Evolutionary conservation across 2,888 invertebrate species (phyloP).

Genomic region (Hylaea fasciaria): DNA sequence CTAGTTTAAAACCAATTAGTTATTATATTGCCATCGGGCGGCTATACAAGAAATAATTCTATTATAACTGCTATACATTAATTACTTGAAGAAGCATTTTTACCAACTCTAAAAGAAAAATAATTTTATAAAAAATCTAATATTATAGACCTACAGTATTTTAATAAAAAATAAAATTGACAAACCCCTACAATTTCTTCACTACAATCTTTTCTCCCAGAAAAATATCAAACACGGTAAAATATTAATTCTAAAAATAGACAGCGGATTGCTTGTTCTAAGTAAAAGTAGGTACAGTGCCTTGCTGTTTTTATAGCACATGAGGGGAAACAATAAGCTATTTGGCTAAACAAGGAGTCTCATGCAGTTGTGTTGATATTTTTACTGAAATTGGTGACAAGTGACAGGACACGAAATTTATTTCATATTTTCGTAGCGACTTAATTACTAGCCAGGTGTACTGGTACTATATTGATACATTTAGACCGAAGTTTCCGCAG

Average conservation of each 20-base stretch:
- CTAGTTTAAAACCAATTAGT: too few species aligned
- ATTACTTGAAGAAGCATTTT: not conserved
- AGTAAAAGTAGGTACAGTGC: slow-evolving; percentile 1
- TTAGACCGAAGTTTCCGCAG: slow-evolving; percentile 82
- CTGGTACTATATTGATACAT: slow-evolving; percentile 28
- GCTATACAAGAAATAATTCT: too few species aligned
- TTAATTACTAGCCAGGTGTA: too few species aligned
- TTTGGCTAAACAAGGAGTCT: too few species aligned
- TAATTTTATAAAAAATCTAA: slow-evolving; percentile 8
- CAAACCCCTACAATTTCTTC: slow-evolving; percentile 15
- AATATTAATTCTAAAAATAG: slow-evolving; percentile 30
- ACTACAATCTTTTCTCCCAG: slow-evolving; percentile 16
- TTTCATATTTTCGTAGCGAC: too few species aligned
- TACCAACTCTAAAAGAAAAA: not conserved
- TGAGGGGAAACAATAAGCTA: too few species aligned
- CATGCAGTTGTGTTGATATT: too few species aligned
- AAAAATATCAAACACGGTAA: slow-evolving; percentile 21
- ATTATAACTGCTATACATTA: not conserved
- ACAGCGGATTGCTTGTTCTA: slow-evolving; percentile 18
- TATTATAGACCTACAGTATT: not conserved
- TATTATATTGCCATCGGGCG: too few species aligned
- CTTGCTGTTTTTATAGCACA: too few species aligned
- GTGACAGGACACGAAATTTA: too few species aligned
- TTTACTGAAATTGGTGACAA: too few species aligned
- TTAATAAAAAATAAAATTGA: not conserved